Evolutionary conservation across 2,797 vertebrate genomes (phyloP).

Genomic region (Sebastes miniatus): DNA sequence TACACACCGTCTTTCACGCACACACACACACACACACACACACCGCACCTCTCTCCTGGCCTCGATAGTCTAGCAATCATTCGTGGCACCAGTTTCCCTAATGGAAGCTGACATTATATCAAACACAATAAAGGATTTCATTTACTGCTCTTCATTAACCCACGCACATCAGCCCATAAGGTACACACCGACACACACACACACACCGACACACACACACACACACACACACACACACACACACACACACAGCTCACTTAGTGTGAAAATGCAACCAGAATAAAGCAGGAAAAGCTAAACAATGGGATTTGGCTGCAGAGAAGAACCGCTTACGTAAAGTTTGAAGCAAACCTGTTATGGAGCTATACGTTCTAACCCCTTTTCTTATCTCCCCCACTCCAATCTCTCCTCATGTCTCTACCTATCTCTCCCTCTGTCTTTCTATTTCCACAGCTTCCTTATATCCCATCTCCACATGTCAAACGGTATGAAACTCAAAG

Average conservation of each 20-base stretch:
- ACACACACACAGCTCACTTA: slow-evolving; percentile 7
- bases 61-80: slow-evolving; percentile 70
- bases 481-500: slow-evolving; percentile 26
- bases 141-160: slow-evolving; percentile 95
- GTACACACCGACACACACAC: slow-evolving; percentile 65
- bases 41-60: slow-evolving; percentile 50
- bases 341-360: slow-evolving; percentile 28
- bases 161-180: slow-evolving; percentile 47
- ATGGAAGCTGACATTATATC: slow-evolving; percentile 98
- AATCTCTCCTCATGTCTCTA: slow-evolving; percentile 44
- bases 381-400: slow-evolving; percentile 32
- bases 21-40: slow-evolving; percentile 3
- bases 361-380: slow-evolving; percentile 9
- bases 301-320: slow-evolving; percentile 81
- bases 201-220: slow-evolving; percentile 70
- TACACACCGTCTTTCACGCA: background rate
- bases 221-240: slow-evolving; percentile 13
- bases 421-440: slow-evolving; percentile 33
- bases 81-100: slow-evolving; percentile 77
- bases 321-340: slow-evolving; percentile 80
- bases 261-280: slow-evolving; percentile 65
- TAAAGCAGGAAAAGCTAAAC: slow-evolving; percentile 53
- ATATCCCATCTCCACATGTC: slow-evolving; percentile 39
- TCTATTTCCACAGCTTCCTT: slow-evolving; percentile 21
- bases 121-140: slow-evolving; percentile 96